phyloP scores from a whole-genome alignment of 2,888 invertebrate genomes.

The Cabera pusaria region DNA sequence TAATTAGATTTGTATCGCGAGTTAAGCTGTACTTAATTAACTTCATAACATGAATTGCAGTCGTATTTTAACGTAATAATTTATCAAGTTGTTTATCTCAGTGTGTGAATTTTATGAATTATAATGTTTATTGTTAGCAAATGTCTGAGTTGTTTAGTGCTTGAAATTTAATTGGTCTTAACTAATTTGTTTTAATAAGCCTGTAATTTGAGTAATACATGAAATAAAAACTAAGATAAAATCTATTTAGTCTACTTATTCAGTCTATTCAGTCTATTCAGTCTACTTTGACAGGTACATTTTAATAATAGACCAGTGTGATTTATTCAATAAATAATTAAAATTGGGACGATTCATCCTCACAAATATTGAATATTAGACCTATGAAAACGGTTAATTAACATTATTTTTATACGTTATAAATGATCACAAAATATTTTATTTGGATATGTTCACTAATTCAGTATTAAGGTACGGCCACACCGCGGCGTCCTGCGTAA shows the following conservation, averaged over 20 bases:
- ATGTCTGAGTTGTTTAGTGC: slow-evolving; percentile 9
- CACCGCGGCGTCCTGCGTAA: no score
- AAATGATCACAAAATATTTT: no score
- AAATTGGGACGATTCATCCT: no score
- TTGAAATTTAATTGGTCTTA: slow-evolving; percentile 9
- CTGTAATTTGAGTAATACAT: slow-evolving; percentile 3
- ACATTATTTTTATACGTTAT: no score
- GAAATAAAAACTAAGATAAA: neutral
- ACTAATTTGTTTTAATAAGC: slow-evolving; percentile 18
- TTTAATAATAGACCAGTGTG: no score
- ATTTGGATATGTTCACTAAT: no score
- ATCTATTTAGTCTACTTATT: slow-evolving; percentile 2
- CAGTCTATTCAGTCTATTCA: no score
- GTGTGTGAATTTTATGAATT: slow-evolving; percentile 25
- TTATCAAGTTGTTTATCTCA: slow-evolving; percentile 29
- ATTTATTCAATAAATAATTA: no score
- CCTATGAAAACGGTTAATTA: no score
- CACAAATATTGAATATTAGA: no score
- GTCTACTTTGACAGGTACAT: no score
- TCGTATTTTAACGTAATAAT: slow-evolving; percentile 25
- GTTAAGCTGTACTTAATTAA: slow-evolving; percentile 57
- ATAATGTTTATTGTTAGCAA: slow-evolving; percentile 5
- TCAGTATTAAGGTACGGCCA: no score
- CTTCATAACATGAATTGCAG: slow-evolving; percentile 41
- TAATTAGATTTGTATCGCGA: slow-evolving; percentile 54